Evolutionary conservation across 2,888 invertebrate genomes (phyloP).

Genomic region (Diadegma fenestrale): DNA sequence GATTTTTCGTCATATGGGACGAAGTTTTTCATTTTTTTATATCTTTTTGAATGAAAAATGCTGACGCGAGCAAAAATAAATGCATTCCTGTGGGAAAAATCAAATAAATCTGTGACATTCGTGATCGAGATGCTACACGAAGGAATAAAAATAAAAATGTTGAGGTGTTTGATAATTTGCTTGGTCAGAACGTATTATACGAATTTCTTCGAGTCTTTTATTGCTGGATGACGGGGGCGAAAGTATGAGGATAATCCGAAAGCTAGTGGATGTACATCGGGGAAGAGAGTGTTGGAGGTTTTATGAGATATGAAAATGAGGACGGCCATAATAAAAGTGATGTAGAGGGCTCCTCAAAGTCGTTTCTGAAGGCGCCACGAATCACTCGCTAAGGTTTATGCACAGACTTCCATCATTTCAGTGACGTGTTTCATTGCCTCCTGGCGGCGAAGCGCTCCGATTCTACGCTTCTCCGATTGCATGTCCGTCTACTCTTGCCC

Average conservation of each 20-base stretch:
- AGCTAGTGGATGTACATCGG: slow-evolving; percentile 56
- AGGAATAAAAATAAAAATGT: not conserved
- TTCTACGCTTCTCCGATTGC: slow-evolving; percentile 76
- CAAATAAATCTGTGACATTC: not conserved
- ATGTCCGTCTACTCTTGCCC: slow-evolving; percentile 48
- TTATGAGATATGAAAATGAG: slow-evolving; percentile 85
- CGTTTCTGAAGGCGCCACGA: slow-evolving; percentile 84
- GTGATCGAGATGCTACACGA: not conserved
- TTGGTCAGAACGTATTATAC: slow-evolving; percentile 26
- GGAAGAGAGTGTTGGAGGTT: slow-evolving; percentile 76
- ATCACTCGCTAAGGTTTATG: slow-evolving; percentile 85
- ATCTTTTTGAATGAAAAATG: not conserved
- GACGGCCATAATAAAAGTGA: slow-evolving; percentile 84
- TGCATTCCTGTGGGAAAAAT: not conserved
- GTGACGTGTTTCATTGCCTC: slow-evolving; percentile 85
- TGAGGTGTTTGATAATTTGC: slow-evolving; percentile 47
- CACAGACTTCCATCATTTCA: slow-evolving; percentile 84
- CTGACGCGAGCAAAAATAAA: too few relatives aligned
- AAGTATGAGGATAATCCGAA: slow-evolving; percentile 67
- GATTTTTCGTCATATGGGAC: not conserved
- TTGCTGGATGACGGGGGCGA: slow-evolving; percentile 49
- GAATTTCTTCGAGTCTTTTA: slow-evolving; percentile 61
- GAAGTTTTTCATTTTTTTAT: not conserved
- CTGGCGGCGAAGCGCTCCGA: slow-evolving; percentile 78
- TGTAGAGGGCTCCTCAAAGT: slow-evolving; percentile 84